Evolutionary conservation across 2,113 vertebrate species (phyloP).

Genomic region (Amphiprion ocellaris): DNA sequence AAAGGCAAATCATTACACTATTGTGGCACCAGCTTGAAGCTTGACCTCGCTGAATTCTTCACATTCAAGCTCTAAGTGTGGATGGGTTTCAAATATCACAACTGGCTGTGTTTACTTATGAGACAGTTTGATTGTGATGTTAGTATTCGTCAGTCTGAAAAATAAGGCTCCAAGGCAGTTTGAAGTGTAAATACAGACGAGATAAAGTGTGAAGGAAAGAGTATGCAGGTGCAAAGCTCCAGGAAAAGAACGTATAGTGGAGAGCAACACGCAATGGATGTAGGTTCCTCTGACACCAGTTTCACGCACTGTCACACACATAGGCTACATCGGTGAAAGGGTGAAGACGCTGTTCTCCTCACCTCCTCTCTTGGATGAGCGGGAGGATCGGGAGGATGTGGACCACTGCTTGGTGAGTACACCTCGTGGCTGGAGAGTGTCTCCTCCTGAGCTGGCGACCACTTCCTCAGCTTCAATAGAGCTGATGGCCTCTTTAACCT

Average conservation of each 20-base stretch:
- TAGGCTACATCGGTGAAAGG: background rate
- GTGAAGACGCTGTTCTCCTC: conserved; percentile 53
- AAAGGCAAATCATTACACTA: background rate
- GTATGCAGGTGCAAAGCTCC: background rate
- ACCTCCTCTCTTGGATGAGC: conserved; percentile 98
- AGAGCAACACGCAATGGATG: background rate
- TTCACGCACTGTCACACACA: conserved; percentile 5
- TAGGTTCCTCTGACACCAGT: background rate
- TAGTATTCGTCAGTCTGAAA: background rate
- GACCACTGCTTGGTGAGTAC: conserved; percentile 98
- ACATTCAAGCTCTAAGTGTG: conserved; percentile 13
- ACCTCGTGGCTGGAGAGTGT: conserved; percentile 87
- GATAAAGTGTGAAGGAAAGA: conserved; percentile 14
- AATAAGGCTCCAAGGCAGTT: background rate
- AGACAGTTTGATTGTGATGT: conserved; percentile 21
- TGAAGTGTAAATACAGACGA: conserved; percentile 24
- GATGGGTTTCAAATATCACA: conserved; percentile 20
- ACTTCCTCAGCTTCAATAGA: conserved; percentile 83
- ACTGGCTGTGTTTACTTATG: conserved; percentile 18
- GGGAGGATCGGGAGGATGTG: conserved; percentile 95
- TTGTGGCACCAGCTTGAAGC: conserved; percentile 3
- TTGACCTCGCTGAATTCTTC: conserved; percentile 32
- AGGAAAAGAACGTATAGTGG: background rate
- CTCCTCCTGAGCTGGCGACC: conserved; percentile 70
- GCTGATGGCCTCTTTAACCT: conserved; percentile 82